phyloP scores from a whole-genome alignment of 2,888 invertebrate genomes.

The Kryphioiulus occultus region DNA sequence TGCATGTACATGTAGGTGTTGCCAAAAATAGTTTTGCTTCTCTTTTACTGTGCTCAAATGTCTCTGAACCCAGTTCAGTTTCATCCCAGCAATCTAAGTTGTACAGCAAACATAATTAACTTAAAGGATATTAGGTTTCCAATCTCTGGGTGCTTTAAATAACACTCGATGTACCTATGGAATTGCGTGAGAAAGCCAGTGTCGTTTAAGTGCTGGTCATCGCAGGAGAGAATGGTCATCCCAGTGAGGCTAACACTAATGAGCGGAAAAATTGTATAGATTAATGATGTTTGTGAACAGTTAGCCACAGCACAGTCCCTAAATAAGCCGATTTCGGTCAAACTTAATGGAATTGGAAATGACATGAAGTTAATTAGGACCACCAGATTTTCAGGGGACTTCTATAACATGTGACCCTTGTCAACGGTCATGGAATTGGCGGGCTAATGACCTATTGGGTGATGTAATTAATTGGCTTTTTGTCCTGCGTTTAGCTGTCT shows the following conservation, averaged over 20 bases:
- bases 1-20: no score
- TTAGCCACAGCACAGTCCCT: neutral
- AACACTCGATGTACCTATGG: neutral
- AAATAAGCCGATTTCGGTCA: conserved; percentile 5
- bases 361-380: neutral
- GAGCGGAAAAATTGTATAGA: conserved; percentile 5
- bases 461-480: conserved; percentile 5
- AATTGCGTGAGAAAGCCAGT: neutral
- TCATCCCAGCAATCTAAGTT: neutral
- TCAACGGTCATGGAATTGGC: conserved; percentile 5
- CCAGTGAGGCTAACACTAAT: neutral
- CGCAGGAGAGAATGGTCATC: neutral
- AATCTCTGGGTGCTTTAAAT: neutral
- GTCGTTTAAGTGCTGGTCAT: neutral
- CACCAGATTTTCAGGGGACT: neutral
- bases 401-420: conserved; percentile 5
- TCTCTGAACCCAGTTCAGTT: neutral
- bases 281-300: conserved; percentile 5
- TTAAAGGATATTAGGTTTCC: neutral
- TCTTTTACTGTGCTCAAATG: no score
- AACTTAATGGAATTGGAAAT: conserved; percentile 5
- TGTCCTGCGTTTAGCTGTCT: neutral
- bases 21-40: no score
- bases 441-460: neutral
- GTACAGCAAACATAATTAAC: neutral